Evolutionary conservation across 1,140 invertebrate species (phyloP), one percentile per base, ranked within the genome.

Genomic region (Tigriopus japonicus): DNA sequence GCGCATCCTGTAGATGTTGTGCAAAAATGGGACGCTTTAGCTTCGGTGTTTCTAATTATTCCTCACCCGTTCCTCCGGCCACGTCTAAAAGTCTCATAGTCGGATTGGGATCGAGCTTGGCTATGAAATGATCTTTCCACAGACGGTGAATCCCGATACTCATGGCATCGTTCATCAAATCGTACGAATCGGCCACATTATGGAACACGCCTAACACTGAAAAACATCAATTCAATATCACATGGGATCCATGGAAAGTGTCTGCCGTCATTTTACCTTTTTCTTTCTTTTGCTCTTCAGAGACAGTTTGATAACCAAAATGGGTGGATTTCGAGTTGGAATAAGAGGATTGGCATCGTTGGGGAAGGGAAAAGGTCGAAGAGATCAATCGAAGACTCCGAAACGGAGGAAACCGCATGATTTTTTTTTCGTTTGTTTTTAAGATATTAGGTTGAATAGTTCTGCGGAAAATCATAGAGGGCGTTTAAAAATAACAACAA

Each of bases 111-210:
- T 78, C 77, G 15, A 98, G 70, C 63, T 78, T 78, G 62, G 81
- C 75, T 53, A 98, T 82, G 68, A 98, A 95, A 42, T 84, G 80
- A 73, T 98, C 90, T 71, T 98, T 98, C 95, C 95, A 98, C 1
- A 97, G 65, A 56, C 94, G 74, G 73, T 99, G 95, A 62, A 98
- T 81, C 17, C 94, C 93, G 63, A 84, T 73, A 64, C 90, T 96
- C 92, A 98, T 97, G 0, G 79, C 80, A 80, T 98, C 95, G 73
- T 99, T 99, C 95, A 99, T 99, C 53, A 85, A 64, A 72, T 98
- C 95, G 73, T 98, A 99, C 42, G 83, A 87, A 56, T 81, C 74
- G 6, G 95, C 93, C 6, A 98, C 94, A 73, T 85, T 89, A 71
- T 90, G 83, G 74, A 98, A 98, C 3, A 98, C 91, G 69, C 83